Conservation (phyloP, 1,140 invertebrate species). For the Drosophila pseudoobscura region DNA sequence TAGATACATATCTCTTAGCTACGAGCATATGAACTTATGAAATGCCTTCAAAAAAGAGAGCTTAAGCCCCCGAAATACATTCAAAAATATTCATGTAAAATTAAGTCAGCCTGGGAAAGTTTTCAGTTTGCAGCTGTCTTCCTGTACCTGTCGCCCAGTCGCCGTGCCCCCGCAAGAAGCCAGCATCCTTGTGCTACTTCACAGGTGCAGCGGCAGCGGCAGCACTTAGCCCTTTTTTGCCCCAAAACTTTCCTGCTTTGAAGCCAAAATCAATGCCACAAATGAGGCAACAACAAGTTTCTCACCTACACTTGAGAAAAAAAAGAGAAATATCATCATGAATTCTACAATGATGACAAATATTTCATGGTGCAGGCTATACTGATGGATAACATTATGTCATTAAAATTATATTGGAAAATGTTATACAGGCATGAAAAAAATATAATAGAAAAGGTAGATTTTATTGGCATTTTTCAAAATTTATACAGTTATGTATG, state of each 20-base stretch:
- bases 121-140: conserved; percentile 47
- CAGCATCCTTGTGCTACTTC: conserved; percentile 58
- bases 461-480: too few species aligned
- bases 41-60: conserved; percentile 37
- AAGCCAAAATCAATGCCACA: conserved; percentile 65
- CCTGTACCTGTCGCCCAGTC: neutral
- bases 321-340: too few species aligned
- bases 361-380: too few species aligned
- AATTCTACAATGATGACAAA: too few species aligned
- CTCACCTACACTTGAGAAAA: too few species aligned
- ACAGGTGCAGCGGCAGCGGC: conserved; percentile 54
- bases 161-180: neutral
- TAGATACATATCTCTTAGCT: conserved; percentile 49
- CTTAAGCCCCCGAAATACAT: conserved; percentile 23
- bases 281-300: conserved; percentile 14
- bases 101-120: conserved; percentile 61
- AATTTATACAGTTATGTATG: too few species aligned
- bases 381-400: too few species aligned
- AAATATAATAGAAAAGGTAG: too few species aligned
- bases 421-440: too few species aligned
- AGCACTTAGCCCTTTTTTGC: conserved; percentile 66
- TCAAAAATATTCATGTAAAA: conserved; percentile 55
- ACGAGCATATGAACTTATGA: conserved; percentile 57
- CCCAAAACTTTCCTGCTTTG: conserved; percentile 59
- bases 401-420: too few species aligned